Evolutionary conservation across 2,797 vertebrate genomes (phyloP).

Genomic region (Ispidina lecontei): DNA sequence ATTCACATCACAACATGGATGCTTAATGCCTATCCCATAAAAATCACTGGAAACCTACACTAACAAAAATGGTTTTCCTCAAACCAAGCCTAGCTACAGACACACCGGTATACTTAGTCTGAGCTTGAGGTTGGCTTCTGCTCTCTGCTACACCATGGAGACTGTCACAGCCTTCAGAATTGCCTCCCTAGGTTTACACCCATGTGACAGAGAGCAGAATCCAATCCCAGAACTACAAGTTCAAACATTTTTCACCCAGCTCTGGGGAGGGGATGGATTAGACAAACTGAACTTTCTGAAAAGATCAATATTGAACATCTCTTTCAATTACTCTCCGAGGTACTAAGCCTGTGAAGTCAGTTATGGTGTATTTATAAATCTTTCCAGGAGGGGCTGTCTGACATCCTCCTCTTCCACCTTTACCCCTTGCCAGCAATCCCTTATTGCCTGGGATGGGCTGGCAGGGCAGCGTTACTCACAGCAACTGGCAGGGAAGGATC

Average conservation of each 20-base stretch:
- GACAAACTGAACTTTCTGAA: slow-evolving; percentile 71
- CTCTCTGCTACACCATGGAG: background rate
- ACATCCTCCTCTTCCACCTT: slow-evolving; percentile 36
- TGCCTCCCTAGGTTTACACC: background rate
- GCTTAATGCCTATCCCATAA: background rate
- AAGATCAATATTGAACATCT: slow-evolving; percentile 73
- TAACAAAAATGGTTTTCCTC: background rate
- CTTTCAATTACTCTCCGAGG: slow-evolving; percentile 72
- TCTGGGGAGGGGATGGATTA: slow-evolving; percentile 59
- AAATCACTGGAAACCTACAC: background rate
- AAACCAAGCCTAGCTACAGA: background rate
- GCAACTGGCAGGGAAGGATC: background rate
- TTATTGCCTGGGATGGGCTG: background rate
- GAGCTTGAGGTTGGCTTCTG: background rate
- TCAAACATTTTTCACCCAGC: slow-evolving; percentile 48
- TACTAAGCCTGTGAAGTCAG: slow-evolving; percentile 46
- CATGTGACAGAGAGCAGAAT: slow-evolving; percentile 28
- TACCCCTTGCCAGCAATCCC: background rate
- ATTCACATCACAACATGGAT: background rate
- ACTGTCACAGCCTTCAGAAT: background rate
- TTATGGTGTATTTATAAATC: slow-evolving; percentile 70
- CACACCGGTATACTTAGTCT: background rate
- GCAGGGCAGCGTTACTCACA: background rate
- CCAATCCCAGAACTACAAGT: slow-evolving; percentile 2
- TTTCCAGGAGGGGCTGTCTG: slow-evolving; percentile 55